Base-by-base conservation (phyloP, 2,797 vertebrate species). In the Coranthus polyacanthus region DNA sequence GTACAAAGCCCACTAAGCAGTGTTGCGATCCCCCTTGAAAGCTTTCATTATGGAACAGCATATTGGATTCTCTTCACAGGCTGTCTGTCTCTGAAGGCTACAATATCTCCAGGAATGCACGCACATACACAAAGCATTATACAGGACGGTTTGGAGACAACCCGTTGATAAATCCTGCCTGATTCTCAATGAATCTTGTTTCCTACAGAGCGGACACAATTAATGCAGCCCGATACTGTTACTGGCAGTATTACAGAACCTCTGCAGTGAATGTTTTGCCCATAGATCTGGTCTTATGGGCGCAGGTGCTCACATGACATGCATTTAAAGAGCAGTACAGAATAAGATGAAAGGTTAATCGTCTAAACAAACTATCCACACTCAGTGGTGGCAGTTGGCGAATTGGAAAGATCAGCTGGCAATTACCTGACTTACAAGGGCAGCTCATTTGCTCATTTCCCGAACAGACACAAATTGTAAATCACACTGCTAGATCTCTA, bases 1-100 rank as follows among this genome's bases (percentile, higher is more conserved):
- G 68, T 75, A 85, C 91, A 90, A 92, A 93, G 87, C 88, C 86
- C 77, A 50, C 78, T 90, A 88, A 93, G 91, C 90, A 86, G 85
- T 78, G 72, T 68, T 70, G 79, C 50, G 68, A 91, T 86, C 88
- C 89, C 83, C 76, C 81, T 81, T 80, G 82, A 88, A 90, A 92
- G 88, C 83, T 89, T 92, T 92, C 89, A 93, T 93, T 92, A 94
- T 81, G 79, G 75, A 85, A 89, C 79, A 83, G 78, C 84, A 91
- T 90, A 92, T 91, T 92, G 90, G 85, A 90, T 91, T 89, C 79
- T 86, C 85, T 81, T 86, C 86, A 81, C 75, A 79, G 69, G 59
- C 72, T 74, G 59, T 78, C 73, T 68, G 74, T 80, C 81, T 87
- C 71, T 75, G 43, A 56, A 82, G 78, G 79, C 75, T 63, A 67